Conservation (phyloP, 2,888 invertebrate species). For the Dynastes grantii region DNA sequence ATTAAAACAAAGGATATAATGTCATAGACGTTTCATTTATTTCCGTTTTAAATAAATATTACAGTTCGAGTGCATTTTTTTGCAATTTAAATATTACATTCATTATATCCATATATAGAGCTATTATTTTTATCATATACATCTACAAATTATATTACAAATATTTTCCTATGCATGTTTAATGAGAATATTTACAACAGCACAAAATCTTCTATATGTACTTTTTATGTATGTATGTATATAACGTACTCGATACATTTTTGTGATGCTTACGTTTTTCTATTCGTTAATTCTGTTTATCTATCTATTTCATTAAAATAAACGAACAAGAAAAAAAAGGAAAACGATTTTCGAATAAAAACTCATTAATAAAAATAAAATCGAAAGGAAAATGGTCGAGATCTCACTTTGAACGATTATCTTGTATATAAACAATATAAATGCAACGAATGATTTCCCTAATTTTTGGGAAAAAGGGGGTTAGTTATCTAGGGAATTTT, state of each 20-base stretch:
- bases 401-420: slow-evolving; percentile 50
- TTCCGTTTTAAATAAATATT: slow-evolving; percentile 61
- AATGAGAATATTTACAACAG: slow-evolving; percentile 22
- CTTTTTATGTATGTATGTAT: not conserved
- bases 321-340: not conserved
- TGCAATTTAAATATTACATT: slow-evolving; percentile 33
- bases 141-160: slow-evolving; percentile 65
- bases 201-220: slow-evolving; percentile 9
- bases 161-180: slow-evolving; percentile 57
- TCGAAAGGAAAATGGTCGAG: slow-evolving; percentile 52
- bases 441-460: slow-evolving; percentile 56
- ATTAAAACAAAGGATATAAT: slow-evolving; percentile 33
- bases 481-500: slow-evolving; percentile 25
- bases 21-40: slow-evolving; percentile 48
- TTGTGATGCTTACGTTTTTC: not conserved
- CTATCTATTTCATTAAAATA: not conserved
- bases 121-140: slow-evolving; percentile 57
- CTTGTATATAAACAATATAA: slow-evolving; percentile 53
- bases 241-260: not conserved
- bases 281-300: not conserved
- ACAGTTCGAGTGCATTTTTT: slow-evolving; percentile 15
- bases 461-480: too few relatives aligned
- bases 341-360: not conserved
- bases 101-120: slow-evolving; percentile 60
- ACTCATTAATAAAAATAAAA: not conserved